A percentile compares a stretch with the other conserved stretches of the same genome.
Conservation (phyloP, 2,888 invertebrate species). For the Meteorus colon region DNA sequence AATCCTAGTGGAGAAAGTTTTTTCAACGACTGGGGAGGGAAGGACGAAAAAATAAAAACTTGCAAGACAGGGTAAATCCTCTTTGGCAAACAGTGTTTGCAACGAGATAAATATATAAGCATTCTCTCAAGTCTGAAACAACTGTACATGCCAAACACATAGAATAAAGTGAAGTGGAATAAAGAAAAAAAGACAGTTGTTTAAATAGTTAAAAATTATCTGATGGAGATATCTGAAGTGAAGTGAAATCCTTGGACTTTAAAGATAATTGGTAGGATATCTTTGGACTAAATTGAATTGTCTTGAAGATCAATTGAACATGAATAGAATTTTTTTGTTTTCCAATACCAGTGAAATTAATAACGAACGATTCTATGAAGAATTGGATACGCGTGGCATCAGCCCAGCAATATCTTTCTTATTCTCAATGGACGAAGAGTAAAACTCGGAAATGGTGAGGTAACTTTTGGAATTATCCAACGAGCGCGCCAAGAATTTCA, state of each 20-base stretch:
- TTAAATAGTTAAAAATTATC: background rate
- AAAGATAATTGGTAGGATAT: background rate
- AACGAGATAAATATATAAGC: slow-evolving; percentile 17
- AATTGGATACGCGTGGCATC: background rate
- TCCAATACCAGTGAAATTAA: slow-evolving; percentile 9
- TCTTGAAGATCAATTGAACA: background rate
- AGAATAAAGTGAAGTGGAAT: background rate
- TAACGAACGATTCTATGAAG: background rate
- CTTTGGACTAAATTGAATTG: background rate
- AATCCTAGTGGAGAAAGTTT: slow-evolving; percentile 2
- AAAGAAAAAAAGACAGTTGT: background rate
- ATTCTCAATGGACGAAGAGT: background rate
- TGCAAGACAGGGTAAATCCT: slow-evolving; percentile 2
- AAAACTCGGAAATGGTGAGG: background rate
- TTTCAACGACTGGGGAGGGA: background rate
- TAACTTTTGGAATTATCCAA: slow-evolving; percentile 25
- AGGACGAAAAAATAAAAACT: background rate
- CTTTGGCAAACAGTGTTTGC: slow-evolving; percentile 17
- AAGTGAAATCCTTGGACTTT: background rate
- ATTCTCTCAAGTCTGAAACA: background rate
- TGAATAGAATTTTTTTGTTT: background rate
- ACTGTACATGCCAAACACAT: background rate
- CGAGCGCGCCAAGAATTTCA: slow-evolving; percentile 12
- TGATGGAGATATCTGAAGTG: too few relatives aligned
- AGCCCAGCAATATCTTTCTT: slow-evolving; percentile 1